Conservation (phyloP, 2,888 invertebrate genomes). For the Megalurothrips usitatus region DNA sequence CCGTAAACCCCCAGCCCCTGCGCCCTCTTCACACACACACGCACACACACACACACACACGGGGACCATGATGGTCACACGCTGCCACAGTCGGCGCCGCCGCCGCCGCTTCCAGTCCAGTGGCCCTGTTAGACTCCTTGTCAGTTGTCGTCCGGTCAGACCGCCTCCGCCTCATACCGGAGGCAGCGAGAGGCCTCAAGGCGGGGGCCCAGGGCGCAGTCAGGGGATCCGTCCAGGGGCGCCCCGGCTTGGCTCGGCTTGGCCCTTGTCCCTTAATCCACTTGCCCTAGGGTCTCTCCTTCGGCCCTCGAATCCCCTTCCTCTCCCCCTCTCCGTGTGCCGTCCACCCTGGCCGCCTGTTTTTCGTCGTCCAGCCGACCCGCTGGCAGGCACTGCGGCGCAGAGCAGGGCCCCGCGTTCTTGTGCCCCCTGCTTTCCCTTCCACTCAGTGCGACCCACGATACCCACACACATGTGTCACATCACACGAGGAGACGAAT, state of each 20-base stretch:
- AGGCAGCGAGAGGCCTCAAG: background rate
- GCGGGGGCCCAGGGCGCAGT: background rate
- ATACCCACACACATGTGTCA: too few species aligned
- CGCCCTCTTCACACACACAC: background rate
- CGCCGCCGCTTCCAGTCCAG: background rate
- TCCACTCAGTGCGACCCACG: too few species aligned
- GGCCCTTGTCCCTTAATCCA: conserved; percentile 13
- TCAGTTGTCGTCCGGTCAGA: background rate
- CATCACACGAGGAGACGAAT: too few species aligned
- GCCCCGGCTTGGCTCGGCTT: too few species aligned
- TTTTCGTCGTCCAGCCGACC: too few species aligned
- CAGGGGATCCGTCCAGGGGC: background rate
- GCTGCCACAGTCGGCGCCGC: background rate
- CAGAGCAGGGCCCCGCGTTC: too few species aligned
- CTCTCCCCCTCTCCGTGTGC: background rate
- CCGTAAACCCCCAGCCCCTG: too few species aligned
- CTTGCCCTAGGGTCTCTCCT: conserved; percentile 7
- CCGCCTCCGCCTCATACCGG: background rate
- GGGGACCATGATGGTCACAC: background rate
- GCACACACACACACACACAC: background rate
- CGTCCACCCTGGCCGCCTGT: too few species aligned
- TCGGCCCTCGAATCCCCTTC: background rate
- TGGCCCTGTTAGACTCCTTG: background rate
- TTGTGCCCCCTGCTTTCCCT: too few species aligned
- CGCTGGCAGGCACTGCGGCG: too few species aligned